Base-by-base conservation (phyloP, 1,140 invertebrate genomes). In the Trichonephila clavata region DNA sequence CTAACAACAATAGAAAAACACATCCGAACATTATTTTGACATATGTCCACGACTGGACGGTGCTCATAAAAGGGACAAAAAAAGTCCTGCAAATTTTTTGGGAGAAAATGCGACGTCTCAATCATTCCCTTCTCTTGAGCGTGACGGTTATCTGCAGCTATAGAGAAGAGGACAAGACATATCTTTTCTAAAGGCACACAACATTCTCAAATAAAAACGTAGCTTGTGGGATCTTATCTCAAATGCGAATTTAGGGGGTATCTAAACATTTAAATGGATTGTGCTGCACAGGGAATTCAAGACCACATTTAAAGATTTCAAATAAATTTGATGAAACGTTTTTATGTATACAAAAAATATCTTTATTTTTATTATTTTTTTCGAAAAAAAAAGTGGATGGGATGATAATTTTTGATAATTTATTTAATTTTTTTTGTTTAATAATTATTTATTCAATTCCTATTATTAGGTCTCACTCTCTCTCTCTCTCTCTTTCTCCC, bases 41-140 rank as follows among this genome's bases (percentile, higher is more conserved):
- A 84, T 84, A 84, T 84, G 81, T 84, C 81, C 81, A 57, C 81
- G 57, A 84, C 81, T 84, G 81, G 81, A 84, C 81, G 43, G 81
- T 84, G 71, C 71, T 77, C 71, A 77, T 77, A 77, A 77, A 77
- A 27, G 43, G 43, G 43, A 50, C 43, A 24, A 50, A 84, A 84
- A 84, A 59, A 32, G 27, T 18, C 27, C 71, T 77, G 71, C 71
- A 77, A 77, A 39, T 77, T 77, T 77, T 77, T 68, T 39, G 27
- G 27, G 24, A 32, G 71, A 77, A 43, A 84, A 84, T 84, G 43
- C 43, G 57, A 59, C 81, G 57, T 50, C 81, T 84, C 81, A 84
- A 84, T 84, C 81, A 84, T 84, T 84, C 81, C 21, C 57, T 32
- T 77, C 71, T 50, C 81, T 57, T 57, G 81, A 50, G 57, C 81